Percentiles rank a stretch among this genome's conserved stretches.
phyloP scores from a whole-genome alignment of 2,888 invertebrate species.

The Noctuana brunneofusca region DNA sequence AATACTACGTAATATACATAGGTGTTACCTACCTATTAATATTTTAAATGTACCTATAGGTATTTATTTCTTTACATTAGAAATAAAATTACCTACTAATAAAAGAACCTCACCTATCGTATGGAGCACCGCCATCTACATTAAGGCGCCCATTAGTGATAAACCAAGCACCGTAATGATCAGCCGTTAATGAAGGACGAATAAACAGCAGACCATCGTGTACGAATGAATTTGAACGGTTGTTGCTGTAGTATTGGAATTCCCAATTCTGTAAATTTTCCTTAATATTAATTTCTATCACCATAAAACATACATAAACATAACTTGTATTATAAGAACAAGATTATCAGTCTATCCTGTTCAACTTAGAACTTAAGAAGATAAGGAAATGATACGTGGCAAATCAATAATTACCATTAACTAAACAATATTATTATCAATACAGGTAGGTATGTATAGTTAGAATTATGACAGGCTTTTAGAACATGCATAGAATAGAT shows the following conservation, averaged over 20 bases:
- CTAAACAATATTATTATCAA: no score
- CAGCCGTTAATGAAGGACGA: slow-evolving; percentile 81
- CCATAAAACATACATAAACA: background rate
- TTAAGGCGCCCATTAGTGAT: slow-evolving; percentile 76
- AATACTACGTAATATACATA: no score
- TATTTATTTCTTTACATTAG: no score
- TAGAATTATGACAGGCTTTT: no score
- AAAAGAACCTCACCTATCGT: slow-evolving; percentile 75
- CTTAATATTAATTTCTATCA: slow-evolving; percentile 7
- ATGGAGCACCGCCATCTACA: slow-evolving; percentile 82
- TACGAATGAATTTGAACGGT: slow-evolving; percentile 84
- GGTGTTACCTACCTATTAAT: no score
- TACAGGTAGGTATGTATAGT: no score
- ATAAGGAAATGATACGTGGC: background rate
- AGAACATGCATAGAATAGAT: no score
- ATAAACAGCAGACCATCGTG: slow-evolving; percentile 82
- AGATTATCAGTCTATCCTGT: slow-evolving; percentile 8
- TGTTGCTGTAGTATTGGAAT: slow-evolving; percentile 86
- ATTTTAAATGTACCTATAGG: no score
- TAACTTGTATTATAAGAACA: background rate
- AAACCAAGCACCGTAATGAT: slow-evolving; percentile 78
- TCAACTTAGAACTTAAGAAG: background rate
- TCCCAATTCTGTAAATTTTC: slow-evolving; percentile 83
- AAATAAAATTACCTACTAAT: no score
- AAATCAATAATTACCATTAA: background rate